phyloP scores from a whole-genome alignment of 2,888 invertebrate species.

The Tupiocoris notatus region DNA sequence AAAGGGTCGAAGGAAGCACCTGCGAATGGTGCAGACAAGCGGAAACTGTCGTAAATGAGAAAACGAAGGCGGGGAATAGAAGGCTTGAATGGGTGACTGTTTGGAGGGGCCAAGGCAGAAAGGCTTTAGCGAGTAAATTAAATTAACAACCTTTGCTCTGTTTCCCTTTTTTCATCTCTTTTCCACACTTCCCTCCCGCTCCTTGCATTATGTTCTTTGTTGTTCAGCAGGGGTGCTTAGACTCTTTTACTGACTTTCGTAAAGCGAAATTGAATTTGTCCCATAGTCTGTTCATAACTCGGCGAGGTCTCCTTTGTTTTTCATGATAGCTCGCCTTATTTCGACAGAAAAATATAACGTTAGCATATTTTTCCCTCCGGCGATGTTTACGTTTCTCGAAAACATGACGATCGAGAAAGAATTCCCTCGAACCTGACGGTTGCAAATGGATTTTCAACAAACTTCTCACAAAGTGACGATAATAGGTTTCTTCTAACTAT shows the following conservation, averaged over 20 bases:
- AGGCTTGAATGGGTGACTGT: background rate
- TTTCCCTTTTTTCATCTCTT: constrained; percentile 13
- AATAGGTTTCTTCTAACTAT: too few species aligned
- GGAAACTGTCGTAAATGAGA: background rate
- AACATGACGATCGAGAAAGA: too few species aligned
- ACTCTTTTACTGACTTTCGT: background rate
- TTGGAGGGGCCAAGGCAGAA: background rate
- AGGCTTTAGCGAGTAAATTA: constrained; percentile 13
- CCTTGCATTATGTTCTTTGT: constrained; percentile 1
- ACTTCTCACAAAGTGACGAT: too few species aligned
- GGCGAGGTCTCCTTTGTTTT: too few species aligned
- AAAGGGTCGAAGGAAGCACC: background rate
- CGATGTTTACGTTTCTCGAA: too few species aligned
- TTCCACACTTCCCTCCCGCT: background rate
- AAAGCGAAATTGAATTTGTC: constrained; percentile 16
- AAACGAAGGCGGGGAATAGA: background rate
- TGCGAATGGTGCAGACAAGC: background rate
- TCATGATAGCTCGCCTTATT: too few species aligned
- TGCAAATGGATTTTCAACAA: too few species aligned
- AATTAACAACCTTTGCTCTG: constrained; percentile 21
- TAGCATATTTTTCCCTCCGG: too few species aligned
- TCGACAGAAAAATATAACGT: too few species aligned
- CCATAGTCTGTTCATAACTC: constrained; percentile 23
- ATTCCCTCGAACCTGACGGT: too few species aligned
- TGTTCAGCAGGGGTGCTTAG: background rate